Evolutionary conservation across 2,888 invertebrate genomes (phyloP).

Genomic region (Nysson spinosus): DNA sequence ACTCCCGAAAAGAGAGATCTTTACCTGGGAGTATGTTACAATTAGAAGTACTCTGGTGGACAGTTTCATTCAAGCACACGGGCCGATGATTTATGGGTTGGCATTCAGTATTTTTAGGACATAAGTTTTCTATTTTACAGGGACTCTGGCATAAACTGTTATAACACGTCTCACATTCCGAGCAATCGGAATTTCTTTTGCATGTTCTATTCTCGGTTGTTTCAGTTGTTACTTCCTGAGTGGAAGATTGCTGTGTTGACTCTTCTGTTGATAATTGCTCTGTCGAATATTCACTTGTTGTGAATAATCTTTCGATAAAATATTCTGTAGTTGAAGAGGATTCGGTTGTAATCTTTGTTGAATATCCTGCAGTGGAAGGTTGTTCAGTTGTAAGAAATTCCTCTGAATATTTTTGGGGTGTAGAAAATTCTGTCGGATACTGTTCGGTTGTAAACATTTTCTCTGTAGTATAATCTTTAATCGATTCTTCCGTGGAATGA

Average conservation of each 20-base stretch:
- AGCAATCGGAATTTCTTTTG: constrained; percentile 74
- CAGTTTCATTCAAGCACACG: constrained; percentile 83
- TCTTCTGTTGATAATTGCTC: background rate
- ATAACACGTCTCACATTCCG: constrained; percentile 78
- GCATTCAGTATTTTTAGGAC: constrained; percentile 87
- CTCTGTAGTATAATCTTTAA: constrained; percentile 5
- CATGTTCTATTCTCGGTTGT: constrained; percentile 53
- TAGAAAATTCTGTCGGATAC: background rate
- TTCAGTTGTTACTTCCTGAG: constrained; percentile 8
- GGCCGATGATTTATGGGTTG: constrained; percentile 86
- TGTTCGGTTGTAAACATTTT: background rate
- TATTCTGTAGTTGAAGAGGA: background rate
- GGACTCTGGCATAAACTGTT: constrained; percentile 79
- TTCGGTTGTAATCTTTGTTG: background rate
- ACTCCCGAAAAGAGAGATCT: constrained; percentile 60
- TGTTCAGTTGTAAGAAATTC: background rate
- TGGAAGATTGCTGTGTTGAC: constrained; percentile 11
- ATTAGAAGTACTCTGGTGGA: constrained; percentile 75
- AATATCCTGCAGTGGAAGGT: background rate
- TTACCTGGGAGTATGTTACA: constrained; percentile 83
- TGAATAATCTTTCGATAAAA: background rate
- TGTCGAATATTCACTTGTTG: background rate
- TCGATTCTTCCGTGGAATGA: too few species aligned
- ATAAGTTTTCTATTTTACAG: constrained; percentile 79
- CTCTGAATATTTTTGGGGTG: too few species aligned